Conservation (phyloP, 2,888 invertebrate species). For the Miltochrista miniata region DNA sequence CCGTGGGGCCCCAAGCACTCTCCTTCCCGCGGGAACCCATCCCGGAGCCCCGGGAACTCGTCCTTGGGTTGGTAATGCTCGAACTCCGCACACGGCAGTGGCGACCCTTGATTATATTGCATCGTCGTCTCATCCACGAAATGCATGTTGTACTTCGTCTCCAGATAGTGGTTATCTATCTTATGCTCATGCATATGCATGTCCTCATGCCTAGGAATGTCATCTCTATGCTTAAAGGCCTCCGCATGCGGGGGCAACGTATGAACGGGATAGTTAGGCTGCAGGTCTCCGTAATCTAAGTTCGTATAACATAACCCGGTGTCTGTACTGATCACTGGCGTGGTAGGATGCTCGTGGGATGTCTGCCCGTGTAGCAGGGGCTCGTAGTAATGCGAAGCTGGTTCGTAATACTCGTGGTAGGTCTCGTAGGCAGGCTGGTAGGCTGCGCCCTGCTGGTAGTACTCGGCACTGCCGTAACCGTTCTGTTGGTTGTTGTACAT, state of each 20-base stretch:
- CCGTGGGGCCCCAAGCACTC: slow-evolving; percentile 63
- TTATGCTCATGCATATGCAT: slow-evolving; percentile 75
- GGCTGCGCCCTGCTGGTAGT: slow-evolving; percentile 78
- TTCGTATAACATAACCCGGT: slow-evolving; percentile 95
- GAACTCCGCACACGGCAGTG: slow-evolving; percentile 84
- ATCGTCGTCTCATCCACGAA: slow-evolving; percentile 72
- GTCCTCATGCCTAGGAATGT: slow-evolving; percentile 81
- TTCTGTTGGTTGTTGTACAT: slow-evolving; percentile 89
- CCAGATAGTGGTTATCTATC: slow-evolving; percentile 76
- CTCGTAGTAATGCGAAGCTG: slow-evolving; percentile 80
- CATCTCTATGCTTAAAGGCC: slow-evolving; percentile 78
- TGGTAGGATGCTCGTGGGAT: slow-evolving; percentile 72
- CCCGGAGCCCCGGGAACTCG: slow-evolving; percentile 76
- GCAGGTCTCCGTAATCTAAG: slow-evolving; percentile 87
- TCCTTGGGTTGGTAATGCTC: slow-evolving; percentile 86
- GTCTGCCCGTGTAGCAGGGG: slow-evolving; percentile 72
- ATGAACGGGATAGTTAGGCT: slow-evolving; percentile 80
- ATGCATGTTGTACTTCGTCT: slow-evolving; percentile 81
- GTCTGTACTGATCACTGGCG: slow-evolving; percentile 91
- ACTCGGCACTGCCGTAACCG: slow-evolving; percentile 77
- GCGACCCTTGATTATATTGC: slow-evolving; percentile 72
- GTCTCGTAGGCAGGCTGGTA: slow-evolving; percentile 74
- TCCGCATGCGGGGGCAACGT: slow-evolving; percentile 82
- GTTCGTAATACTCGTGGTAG: slow-evolving; percentile 77
- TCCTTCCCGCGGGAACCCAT: slow-evolving; percentile 61